phyloP scores from a whole-genome alignment of 2,888 invertebrate species.

The Acrobeloides nanus region DNA sequence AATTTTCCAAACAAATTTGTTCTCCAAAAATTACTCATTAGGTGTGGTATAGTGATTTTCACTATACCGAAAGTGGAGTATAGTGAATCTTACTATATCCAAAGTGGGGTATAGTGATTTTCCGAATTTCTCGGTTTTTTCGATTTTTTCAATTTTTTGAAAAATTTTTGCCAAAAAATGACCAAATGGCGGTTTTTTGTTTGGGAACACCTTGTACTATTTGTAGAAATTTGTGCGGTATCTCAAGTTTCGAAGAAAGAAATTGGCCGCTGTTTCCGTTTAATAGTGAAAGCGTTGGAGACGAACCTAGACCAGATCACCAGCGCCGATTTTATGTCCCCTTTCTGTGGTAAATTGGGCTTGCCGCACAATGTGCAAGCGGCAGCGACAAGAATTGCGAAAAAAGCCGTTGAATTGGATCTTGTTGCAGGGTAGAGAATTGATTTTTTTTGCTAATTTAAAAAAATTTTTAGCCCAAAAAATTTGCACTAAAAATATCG shows the following conservation, averaged over 20 bases:
- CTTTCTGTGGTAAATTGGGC: constrained; percentile 86
- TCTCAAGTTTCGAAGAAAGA: constrained; percentile 93
- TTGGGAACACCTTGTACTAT: too few species aligned
- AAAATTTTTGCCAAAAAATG: too few species aligned
- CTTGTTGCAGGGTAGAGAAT: constrained; percentile 76
- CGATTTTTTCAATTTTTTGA: background rate
- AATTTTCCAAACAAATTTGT: too few species aligned
- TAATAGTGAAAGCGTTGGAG: constrained; percentile 87
- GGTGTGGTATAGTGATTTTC: too few species aligned
- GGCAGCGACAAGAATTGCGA: constrained; percentile 91
- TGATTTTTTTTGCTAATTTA: background rate
- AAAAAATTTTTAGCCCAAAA: background rate
- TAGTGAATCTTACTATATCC: background rate
- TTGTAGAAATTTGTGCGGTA: constrained; percentile 86
- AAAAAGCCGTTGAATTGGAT: constrained; percentile 89
- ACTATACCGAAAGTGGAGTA: background rate
- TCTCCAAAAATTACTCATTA: too few species aligned
- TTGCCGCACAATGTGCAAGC: constrained; percentile 59
- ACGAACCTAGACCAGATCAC: constrained; percentile 95
- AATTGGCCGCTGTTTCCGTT: constrained; percentile 93
- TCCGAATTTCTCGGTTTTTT: constrained; percentile 1
- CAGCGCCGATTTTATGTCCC: constrained; percentile 90
- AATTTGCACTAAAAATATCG: too few species aligned
- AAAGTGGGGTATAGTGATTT: background rate
- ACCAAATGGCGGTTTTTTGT: too few species aligned